Evolutionary conservation across 2,113 vertebrate species (phyloP), one percentile per base, ranked within the genome.

Genomic region (Mormyrus iriodes): DNA sequence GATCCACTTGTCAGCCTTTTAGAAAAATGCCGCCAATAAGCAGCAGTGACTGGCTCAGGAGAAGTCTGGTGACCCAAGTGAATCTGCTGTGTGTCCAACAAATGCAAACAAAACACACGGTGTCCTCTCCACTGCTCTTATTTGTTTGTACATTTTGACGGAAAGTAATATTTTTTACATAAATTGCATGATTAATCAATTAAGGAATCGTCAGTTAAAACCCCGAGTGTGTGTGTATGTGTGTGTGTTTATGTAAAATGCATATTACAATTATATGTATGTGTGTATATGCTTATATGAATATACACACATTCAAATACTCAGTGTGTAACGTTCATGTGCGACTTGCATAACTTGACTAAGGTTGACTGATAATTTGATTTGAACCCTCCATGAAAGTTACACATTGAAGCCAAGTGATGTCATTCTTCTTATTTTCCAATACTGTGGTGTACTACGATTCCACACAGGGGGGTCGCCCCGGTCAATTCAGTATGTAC

Each of bases 141-240:
- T 53, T 52, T 53, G 49, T 39, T 35, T 52, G 24, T 52, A 24
- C n/a, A 35, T 86, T 53, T 79, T 42, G 35, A 79, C 15, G 35
- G 73, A 79, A 39, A 79, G 17, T 79, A 35, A 79, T 79, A 39
- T 79, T 79, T 76, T 46, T 12, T 51, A 46, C 83, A 13, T 35
- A 31, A 86, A 17, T n/a, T 35, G n/a, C 49, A 52, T 86, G 48
- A 86, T 52, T 86, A 31, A 52, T 86, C 85, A 52, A 39, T 88
- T 79, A 51, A 88, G n/a, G 48, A 79, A 79, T 82, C 46, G 69
- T 65, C 61, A 46, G 46, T 88, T 88, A 79, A 76, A 88, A 51
- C 69, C 69, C 88, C 65, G 21, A 46, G 21, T 84, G 44, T 84
- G 82, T 84, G 73, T 79, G 21, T 84, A 24, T 84, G 82, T 84